Evolutionary conservation across 2,113 vertebrate genomes (phyloP).

Genomic region (Alethe diademata): DNA sequence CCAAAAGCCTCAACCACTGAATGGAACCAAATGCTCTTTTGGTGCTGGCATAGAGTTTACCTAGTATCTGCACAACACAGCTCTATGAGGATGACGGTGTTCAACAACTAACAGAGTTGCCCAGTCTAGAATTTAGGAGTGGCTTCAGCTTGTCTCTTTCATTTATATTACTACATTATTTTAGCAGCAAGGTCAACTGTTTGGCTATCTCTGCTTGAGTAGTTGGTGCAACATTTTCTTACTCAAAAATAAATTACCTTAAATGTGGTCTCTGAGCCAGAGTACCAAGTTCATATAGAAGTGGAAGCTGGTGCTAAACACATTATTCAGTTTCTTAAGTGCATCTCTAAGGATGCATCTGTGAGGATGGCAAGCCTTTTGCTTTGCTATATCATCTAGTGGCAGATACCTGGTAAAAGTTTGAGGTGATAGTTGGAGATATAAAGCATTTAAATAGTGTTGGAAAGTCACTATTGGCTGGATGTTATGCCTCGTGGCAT

Average conservation of each 20-base stretch:
- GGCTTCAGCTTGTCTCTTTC: background rate
- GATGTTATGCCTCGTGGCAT: fast-evolving
- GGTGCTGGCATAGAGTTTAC: background rate
- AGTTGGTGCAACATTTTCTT: background rate
- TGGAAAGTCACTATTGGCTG: background rate
- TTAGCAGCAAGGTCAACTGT: background rate
- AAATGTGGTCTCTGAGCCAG: background rate
- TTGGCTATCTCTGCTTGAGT: background rate
- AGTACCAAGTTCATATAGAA: background rate
- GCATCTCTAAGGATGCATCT: background rate
- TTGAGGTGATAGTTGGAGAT: background rate
- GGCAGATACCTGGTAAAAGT: background rate
- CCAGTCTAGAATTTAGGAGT: background rate
- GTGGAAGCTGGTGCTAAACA: fast-evolving
- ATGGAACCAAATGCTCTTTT: background rate
- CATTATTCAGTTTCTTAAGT: background rate
- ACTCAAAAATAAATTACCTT: background rate
- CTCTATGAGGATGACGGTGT: background rate
- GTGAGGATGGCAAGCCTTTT: background rate
- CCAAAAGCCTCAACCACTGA: background rate
- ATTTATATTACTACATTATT: background rate
- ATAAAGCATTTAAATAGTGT: background rate
- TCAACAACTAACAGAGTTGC: background rate
- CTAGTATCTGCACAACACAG: background rate
- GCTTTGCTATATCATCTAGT: background rate